phyloP scores from a whole-genome alignment of 2,888 invertebrate genomes.

The Caenorhabditis sp. region DNA sequence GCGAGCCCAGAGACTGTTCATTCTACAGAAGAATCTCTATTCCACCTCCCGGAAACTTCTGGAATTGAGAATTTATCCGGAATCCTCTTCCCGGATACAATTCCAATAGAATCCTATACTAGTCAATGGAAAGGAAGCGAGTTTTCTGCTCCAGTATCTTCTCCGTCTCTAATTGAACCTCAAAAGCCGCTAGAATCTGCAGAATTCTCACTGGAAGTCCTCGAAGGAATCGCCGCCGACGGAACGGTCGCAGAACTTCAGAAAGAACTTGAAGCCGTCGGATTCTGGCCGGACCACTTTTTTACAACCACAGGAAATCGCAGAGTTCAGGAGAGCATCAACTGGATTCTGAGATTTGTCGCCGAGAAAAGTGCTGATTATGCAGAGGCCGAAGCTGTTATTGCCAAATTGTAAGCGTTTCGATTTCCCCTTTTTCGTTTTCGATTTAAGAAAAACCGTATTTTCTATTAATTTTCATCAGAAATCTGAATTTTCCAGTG shows the following conservation, averaged over 20 bases:
- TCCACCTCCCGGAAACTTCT: constrained; percentile 1
- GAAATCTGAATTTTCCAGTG: constrained; percentile 21
- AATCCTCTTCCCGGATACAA: constrained; percentile 45
- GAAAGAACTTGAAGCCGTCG: constrained; percentile 18
- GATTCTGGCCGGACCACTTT: constrained; percentile 46
- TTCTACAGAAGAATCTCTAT: constrained; percentile 12
- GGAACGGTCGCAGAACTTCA: constrained; percentile 12
- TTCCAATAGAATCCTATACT: constrained; percentile 38
- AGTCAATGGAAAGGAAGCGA: constrained; percentile 39
- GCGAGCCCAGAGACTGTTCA: background rate
- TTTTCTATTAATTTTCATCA: background rate
- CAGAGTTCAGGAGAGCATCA: background rate
- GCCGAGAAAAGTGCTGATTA: constrained; percentile 5
- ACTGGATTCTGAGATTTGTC: constrained; percentile 27
- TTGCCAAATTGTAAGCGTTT: constrained; percentile 27
- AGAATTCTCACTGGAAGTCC: constrained; percentile 36
- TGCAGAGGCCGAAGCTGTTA: constrained; percentile 11
- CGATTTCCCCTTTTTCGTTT: too few species aligned
- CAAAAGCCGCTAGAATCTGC: background rate
- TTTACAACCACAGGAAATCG: constrained; percentile 37
- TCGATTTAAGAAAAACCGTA: background rate
- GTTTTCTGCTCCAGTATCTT: background rate
- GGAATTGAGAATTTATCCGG: constrained; percentile 25
- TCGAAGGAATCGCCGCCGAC: constrained; percentile 37
- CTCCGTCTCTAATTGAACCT: background rate